These are phyloP conservation scores for Nineta flava DNA, from an alignment of 2,888 invertebrate genomes.

Conservation along the genomic window DNA sequence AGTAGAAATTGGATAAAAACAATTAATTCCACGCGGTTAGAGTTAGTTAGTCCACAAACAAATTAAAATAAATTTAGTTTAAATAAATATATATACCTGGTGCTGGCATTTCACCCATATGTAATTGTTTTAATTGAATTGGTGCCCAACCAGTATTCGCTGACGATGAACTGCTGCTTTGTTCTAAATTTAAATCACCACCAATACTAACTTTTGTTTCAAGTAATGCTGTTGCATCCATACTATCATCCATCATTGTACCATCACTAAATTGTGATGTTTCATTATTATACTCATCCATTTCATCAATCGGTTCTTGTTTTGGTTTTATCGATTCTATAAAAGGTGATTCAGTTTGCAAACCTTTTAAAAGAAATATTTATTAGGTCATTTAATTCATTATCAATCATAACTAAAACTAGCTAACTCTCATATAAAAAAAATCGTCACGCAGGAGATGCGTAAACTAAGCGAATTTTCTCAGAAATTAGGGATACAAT, in stretches of 20 bases:
- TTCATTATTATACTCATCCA: slow-evolving; percentile 2
- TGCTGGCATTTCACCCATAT: slow-evolving; percentile 1
- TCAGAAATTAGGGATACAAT: no score
- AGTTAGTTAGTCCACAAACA: no score
- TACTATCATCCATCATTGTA: slow-evolving; percentile 2
- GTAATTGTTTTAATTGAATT: slow-evolving; percentile 1
- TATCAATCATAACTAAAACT: neutral
- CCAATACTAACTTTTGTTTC: slow-evolving; percentile 3
- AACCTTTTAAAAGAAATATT: neutral
- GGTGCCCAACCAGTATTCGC: neutral
- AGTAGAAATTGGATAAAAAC: no score
- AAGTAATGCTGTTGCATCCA: slow-evolving; percentile 1
- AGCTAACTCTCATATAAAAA: no score
- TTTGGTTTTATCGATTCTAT: slow-evolving; percentile 1
- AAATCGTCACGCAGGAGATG: no score
- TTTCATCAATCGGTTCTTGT: slow-evolving; percentile 1
- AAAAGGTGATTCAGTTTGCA: slow-evolving; percentile 2
- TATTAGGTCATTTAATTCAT: neutral
- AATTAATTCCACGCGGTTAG: no score
- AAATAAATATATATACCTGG: slow-evolving; percentile 3
- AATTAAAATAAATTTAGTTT: neutral
- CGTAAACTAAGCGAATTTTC: no score
- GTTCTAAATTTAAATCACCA: neutral
- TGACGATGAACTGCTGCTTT: slow-evolving; percentile 2
- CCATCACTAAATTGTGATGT: slow-evolving; percentile 2